Evolutionary conservation across 2,797 vertebrate genomes (phyloP).

Genomic region (Girardinus metallicus): DNA sequence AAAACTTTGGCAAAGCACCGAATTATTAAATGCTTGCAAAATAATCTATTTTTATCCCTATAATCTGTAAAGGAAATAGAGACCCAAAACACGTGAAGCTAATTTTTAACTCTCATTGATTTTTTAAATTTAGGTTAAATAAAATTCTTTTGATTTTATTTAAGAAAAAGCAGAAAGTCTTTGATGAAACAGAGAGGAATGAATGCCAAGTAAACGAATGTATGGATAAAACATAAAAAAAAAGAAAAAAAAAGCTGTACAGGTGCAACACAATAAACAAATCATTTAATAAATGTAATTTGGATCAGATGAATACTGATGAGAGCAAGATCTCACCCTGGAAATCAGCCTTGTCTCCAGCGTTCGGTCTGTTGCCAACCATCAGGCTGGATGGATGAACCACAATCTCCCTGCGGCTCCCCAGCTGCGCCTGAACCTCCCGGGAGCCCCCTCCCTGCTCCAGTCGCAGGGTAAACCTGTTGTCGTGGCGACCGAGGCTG

Average conservation of each 20-base stretch:
- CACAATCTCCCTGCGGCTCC: slow-evolving; percentile 76
- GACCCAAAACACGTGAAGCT: neutral
- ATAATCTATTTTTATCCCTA: neutral
- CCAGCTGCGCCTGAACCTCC: slow-evolving; percentile 81
- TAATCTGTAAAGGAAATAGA: neutral
- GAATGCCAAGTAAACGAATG: no score
- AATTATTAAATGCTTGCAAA: neutral
- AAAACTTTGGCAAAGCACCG: neutral
- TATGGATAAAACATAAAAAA: no score
- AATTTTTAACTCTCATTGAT: neutral
- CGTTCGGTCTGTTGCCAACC: slow-evolving; percentile 76
- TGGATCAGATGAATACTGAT: neutral
- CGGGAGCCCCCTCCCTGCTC: slow-evolving; percentile 85
- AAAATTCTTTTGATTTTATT: neutral
- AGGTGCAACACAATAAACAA: no score
- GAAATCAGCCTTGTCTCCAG: slow-evolving; percentile 75
- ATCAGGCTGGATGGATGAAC: slow-evolving; percentile 79
- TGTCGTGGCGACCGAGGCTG: slow-evolving; percentile 84
- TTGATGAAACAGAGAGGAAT: no score
- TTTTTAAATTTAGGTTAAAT: neutral
- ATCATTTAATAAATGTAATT: no score
- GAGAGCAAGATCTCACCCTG: slow-evolving; percentile 77
- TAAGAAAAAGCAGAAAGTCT: no score
- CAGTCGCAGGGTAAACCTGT: slow-evolving; percentile 83
- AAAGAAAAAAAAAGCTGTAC: no score